phyloP scores from a whole-genome alignment of 2,888 invertebrate genomes.

The Caenorhabditis imperialis region DNA sequence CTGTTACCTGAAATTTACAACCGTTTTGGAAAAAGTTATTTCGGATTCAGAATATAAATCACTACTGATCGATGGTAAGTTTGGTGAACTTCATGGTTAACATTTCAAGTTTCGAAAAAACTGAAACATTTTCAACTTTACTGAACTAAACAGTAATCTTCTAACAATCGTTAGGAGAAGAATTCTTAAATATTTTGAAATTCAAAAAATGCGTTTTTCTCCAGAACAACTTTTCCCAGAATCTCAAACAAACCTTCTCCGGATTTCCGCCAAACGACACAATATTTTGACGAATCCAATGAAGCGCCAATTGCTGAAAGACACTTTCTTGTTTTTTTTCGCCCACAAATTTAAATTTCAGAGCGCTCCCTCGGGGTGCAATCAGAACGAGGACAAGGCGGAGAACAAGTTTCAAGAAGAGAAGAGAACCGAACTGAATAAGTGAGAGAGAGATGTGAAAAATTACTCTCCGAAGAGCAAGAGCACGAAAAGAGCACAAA shows the following conservation, averaged over 20 bases:
- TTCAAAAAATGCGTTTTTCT: constrained; percentile 1
- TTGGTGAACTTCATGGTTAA: too few relatives aligned
- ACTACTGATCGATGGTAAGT: too few relatives aligned
- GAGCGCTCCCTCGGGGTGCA: constrained; percentile 21
- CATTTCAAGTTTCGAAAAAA: too few relatives aligned
- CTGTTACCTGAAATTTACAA: constrained; percentile 83
- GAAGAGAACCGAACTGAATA: not conserved
- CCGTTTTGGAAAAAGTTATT: too few relatives aligned
- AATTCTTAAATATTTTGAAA: too few relatives aligned
- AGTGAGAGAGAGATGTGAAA: constrained; percentile 34
- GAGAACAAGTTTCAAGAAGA: not conserved
- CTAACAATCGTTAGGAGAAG: too few relatives aligned
- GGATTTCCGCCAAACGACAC: constrained; percentile 92
- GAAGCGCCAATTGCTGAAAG: constrained; percentile 87
- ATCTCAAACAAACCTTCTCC: constrained; percentile 36
- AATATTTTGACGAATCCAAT: constrained; percentile 94
- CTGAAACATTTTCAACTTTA: too few relatives aligned
- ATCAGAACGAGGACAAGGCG: constrained; percentile 25
- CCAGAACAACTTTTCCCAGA: not conserved
- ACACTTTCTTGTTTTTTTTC: too few relatives aligned
- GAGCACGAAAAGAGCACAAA: constrained; percentile 1
- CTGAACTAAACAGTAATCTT: too few relatives aligned
- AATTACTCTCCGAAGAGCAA: constrained; percentile 37
- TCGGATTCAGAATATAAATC: too few relatives aligned
- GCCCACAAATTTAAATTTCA: constrained; percentile 13